Conservation (phyloP, 37 sponge, comb jelly and placozoan genomes). For the Lycopodina hypogea region DNA sequence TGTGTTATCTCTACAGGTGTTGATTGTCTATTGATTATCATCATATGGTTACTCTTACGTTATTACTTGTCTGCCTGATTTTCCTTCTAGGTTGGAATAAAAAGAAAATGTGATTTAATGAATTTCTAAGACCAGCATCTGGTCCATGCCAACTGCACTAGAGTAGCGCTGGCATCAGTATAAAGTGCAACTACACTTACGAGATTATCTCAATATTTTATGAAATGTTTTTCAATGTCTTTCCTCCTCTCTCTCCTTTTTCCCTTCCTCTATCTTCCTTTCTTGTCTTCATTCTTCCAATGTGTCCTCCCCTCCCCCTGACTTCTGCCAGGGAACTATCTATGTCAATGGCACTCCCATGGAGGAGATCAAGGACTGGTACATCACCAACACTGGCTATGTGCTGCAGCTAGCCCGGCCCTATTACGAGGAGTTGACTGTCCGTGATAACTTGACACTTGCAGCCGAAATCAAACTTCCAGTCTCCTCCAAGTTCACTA, state of each 20-base stretch:
- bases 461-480: conserved; percentile 64
- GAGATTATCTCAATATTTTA: too few species aligned
- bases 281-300: neutral
- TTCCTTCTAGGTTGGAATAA: too few species aligned
- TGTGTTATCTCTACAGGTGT: too few species aligned
- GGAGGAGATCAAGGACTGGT: conserved; percentile 53
- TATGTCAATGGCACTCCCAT: conserved; percentile 59
- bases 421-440: conserved; percentile 70
- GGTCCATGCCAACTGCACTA: too few species aligned
- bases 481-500: conserved; percentile 4
- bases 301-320: neutral
- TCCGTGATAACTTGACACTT: conserved; percentile 67
- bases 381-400: conserved; percentile 63
- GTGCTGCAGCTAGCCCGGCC: conserved; percentile 68
- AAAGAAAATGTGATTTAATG: too few species aligned
- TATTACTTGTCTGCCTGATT: too few species aligned
- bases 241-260: neutral
- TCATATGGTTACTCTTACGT: too few species aligned
- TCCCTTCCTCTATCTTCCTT: neutral
- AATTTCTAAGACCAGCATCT: too few species aligned
- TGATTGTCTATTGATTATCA: too few species aligned
- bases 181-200: too few species aligned
- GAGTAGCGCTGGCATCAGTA: too few species aligned
- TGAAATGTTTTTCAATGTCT: too few species aligned
- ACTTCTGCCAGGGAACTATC: conserved; percentile 30